These are phyloP conservation scores for Drosophila lacertosa DNA, from an alignment of 1,140 invertebrate genomes.

Conservation along the genomic window DNA sequence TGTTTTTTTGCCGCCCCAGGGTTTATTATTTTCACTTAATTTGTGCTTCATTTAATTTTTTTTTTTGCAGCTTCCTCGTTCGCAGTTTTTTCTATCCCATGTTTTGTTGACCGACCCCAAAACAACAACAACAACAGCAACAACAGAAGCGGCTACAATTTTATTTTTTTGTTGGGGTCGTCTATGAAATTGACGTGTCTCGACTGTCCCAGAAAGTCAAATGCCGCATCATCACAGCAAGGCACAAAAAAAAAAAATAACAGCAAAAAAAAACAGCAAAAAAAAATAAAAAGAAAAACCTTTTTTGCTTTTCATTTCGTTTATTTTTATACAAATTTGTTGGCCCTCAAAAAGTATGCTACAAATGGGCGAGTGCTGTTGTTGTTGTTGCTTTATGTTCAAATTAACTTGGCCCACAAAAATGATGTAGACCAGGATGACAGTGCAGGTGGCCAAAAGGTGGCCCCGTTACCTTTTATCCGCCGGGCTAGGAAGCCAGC, in stretches of 20 bases:
- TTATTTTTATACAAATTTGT: slow-evolving; percentile 42
- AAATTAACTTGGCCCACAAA: slow-evolving; percentile 66
- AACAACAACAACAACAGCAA: background rate
- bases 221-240: slow-evolving; percentile 73
- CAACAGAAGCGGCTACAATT: too few species aligned
- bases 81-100: background rate
- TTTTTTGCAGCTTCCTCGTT: slow-evolving; percentile 13
- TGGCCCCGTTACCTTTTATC: slow-evolving; percentile 9
- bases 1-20: slow-evolving; percentile 26
- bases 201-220: slow-evolving; percentile 54
- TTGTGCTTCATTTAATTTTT: slow-evolving; percentile 62
- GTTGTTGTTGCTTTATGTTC: slow-evolving; percentile 42
- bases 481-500: background rate
- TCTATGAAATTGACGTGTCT: slow-evolving; percentile 62
- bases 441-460: slow-evolving; percentile 41
- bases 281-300: slow-evolving; percentile 7
- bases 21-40: slow-evolving; percentile 82
- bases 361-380: slow-evolving; percentile 15
- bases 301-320: slow-evolving; percentile 12
- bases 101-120: slow-evolving; percentile 19
- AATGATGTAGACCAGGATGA: slow-evolving; percentile 35
- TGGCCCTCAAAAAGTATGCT: slow-evolving; percentile 39
- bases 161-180: slow-evolving; percentile 20
- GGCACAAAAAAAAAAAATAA: slow-evolving; percentile 50
- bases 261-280: background rate